Base-by-base conservation (phyloP, 2,888 invertebrate genomes). In the Phanerotoma sp. region DNA sequence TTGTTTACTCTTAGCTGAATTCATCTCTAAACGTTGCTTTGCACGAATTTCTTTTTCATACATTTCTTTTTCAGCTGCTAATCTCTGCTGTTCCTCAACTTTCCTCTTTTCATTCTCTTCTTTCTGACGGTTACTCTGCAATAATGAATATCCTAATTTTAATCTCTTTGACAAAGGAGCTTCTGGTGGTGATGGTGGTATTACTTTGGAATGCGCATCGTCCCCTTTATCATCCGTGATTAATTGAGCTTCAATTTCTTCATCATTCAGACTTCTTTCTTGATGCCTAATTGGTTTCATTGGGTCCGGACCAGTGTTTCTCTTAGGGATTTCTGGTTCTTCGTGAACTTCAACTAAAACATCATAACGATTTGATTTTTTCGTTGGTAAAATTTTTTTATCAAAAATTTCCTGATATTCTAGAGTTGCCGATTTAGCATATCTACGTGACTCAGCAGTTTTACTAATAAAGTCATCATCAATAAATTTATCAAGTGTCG, bases 181-280 rank as follows among this genome's bases (percentile, higher is more conserved):
- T 22, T 52, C 33, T 21, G 53, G 45, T 21, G 53, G 45, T n/a
- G 21, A 2, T 7, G 58, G 54, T 28, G 63, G 44, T 47, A 50
- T 53, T 44, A 48, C 54, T 45, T 60, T 28, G n/a, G n/a, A n/a
- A n/a, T n/a, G n/a, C 55, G 52, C 47, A 11, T 46, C 32, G 5
- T 52, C 51, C 15, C 53, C 40, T 18, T 61, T 54, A 18, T 62
- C 47, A n/a, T 58, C 54, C 3, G 54, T 49, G 13, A 51, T 49
- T 35, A 63, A 51, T 15, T 60, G 58, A 22, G 59, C 52, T 16
- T 42, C 46, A 13, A 69, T 60, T 30, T 68, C 63, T 4, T 52
- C 37, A 22, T 60, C 51, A n/a, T 45, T 40, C 15, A 65, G 20
- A 16, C 22, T 60, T 51, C 9, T 62, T 55, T 9, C 28, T 51